phyloP scores from a whole-genome alignment of 2,888 invertebrate genomes.

The Parnassius apollo region DNA sequence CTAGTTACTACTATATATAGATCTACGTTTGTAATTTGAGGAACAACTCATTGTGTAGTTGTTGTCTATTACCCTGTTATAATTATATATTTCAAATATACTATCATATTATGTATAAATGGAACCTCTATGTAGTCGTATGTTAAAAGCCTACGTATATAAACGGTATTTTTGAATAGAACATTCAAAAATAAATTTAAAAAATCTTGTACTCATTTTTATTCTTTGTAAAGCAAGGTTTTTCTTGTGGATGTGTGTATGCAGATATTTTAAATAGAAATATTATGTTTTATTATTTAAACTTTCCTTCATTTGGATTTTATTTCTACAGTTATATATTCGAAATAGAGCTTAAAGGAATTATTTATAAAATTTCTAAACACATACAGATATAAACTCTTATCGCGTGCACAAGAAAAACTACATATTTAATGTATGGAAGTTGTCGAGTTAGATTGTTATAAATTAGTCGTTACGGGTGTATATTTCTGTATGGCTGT shows the following conservation, averaged over 20 bases:
- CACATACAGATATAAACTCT: neutral
- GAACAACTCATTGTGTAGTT: conserved; percentile 13
- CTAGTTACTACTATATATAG: conserved; percentile 22
- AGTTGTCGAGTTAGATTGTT: conserved; percentile 65
- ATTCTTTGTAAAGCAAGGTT: conserved; percentile 28
- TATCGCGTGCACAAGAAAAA: conserved; percentile 27
- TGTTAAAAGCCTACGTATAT: conserved; percentile 17
- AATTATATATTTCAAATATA: conserved; percentile 14
- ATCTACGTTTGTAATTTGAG: conserved; percentile 20
- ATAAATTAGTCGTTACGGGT: conserved; percentile 61
- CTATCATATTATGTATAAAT: conserved; percentile 19
- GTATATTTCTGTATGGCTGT: conserved; percentile 58
- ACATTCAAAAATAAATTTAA: conserved; percentile 20
- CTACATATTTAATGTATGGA: conserved; percentile 45
- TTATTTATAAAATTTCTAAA: neutral
- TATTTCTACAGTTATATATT: neutral
- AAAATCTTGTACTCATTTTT: conserved; percentile 12
- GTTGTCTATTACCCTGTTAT: conserved; percentile 8
- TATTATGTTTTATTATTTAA: too few species aligned
- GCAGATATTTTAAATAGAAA: too few species aligned
- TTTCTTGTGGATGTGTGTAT: conserved; percentile 18
- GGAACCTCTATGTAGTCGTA: conserved; percentile 19
- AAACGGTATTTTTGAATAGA: conserved; percentile 26
- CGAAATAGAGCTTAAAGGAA: neutral
- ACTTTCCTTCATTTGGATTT: too few species aligned